Evolutionary conservation across 2,797 vertebrate species (phyloP).

Genomic region (Xenops minutus): DNA sequence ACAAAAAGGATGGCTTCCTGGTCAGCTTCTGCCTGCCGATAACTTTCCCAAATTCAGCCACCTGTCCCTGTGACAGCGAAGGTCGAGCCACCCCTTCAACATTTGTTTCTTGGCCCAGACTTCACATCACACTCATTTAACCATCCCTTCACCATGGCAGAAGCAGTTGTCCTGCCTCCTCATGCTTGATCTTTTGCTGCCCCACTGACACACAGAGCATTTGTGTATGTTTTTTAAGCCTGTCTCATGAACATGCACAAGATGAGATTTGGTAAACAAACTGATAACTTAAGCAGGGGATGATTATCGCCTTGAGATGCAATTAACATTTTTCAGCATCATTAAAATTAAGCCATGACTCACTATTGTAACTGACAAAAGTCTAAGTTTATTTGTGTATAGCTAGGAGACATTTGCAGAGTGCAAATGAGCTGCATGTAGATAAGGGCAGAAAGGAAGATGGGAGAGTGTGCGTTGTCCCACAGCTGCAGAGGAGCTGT

Average conservation of each 20-base stretch:
- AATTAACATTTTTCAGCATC: background rate
- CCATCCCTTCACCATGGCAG: background rate
- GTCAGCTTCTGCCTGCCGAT: background rate
- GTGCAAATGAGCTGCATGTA: background rate
- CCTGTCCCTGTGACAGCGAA: fast-evolving
- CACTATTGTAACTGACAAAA: background rate
- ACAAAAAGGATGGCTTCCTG: background rate
- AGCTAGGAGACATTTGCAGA: background rate
- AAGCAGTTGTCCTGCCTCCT: background rate
- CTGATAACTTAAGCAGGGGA: background rate
- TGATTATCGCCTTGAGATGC: background rate
- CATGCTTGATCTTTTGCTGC: too few species aligned
- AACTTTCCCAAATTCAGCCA: background rate
- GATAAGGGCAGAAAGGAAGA: background rate
- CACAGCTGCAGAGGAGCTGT: fast-evolving
- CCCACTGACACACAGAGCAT: background rate
- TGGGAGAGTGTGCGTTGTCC: fast-evolving
- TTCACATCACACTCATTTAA: background rate
- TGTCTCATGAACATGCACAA: background rate
- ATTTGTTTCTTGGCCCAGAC: background rate
- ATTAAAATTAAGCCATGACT: background rate
- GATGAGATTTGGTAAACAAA: conserved; percentile 17
- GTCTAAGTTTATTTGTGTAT: background rate
- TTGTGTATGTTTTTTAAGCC: background rate
- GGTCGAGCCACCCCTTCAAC: fast-evolving